Conservation (phyloP, 1,140 invertebrate genomes). For the Caenorhabditis elegans region WBcel235 BX284603.4:10493501-10494000, state of each 20-base stretch:
- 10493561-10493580: conserved; percentile 9
- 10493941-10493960: conserved; percentile 27
- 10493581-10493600: conserved; percentile 33
- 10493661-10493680: no score
- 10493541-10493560: neutral
- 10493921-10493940: conserved; percentile 21
- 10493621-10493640: conserved; percentile 35
- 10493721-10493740: neutral
- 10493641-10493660: no score
- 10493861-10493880: neutral
- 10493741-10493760: neutral
- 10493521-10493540: no score
- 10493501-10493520: no score
- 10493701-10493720: neutral
- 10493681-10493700: conserved; percentile 1
- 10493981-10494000: conserved; percentile 16
- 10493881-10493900: no score
- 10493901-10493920: neutral
- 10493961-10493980: conserved; percentile 14
- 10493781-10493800: neutral
- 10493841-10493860: neutral
- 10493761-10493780: neutral
- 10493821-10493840: neutral
- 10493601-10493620: conserved; percentile 19
- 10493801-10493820: neutral